Percentiles rank a stretch among this genome's conserved stretches.
These are phyloP conservation scores for Drosophila cyrtoloma DNA, from an alignment of 2,888 invertebrate species.

Conservation along the genomic window DNA sequence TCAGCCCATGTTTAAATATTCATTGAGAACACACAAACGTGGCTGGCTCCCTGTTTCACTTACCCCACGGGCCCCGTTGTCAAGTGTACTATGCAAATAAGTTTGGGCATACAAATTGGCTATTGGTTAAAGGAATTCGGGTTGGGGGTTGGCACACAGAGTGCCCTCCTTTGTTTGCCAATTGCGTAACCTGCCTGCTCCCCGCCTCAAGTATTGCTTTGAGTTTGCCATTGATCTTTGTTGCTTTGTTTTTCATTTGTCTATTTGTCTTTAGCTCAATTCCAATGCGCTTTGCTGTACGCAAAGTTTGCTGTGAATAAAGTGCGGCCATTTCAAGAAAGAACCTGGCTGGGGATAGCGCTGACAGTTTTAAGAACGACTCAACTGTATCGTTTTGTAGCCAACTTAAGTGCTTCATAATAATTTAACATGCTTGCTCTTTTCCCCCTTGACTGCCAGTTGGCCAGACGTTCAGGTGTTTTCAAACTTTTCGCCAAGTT, in stretches of 20 bases:
- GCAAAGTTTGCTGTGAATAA: conserved; percentile 58
- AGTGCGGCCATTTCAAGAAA: conserved; percentile 35
- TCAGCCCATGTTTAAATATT: conserved; percentile 68
- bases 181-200: conserved; percentile 33
- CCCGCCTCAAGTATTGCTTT: conserved; percentile 37
- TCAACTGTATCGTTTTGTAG: conserved; percentile 66
- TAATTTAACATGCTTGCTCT: conserved; percentile 69
- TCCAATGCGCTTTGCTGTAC: conserved; percentile 47
- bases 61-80: conserved; percentile 29
- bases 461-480: conserved; percentile 62
- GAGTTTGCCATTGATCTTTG: conserved; percentile 70
- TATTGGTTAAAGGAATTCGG: conserved; percentile 57
- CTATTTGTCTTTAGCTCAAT: conserved; percentile 67
- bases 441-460: background rate
- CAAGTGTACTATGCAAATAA: conserved; percentile 73
- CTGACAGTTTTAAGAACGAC: background rate
- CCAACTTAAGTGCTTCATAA: conserved; percentile 74
- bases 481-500: conserved; percentile 72
- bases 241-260: conserved; percentile 70
- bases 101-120: conserved; percentile 78
- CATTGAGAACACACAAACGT: conserved; percentile 50
- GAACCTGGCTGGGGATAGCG: background rate
- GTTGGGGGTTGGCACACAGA: background rate
- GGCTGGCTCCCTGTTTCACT: background rate
- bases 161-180: background rate